These are phyloP conservation scores for Loripinus fragilis DNA, from an alignment of 2,888 invertebrate genomes.

Conservation along the genomic window DNA sequence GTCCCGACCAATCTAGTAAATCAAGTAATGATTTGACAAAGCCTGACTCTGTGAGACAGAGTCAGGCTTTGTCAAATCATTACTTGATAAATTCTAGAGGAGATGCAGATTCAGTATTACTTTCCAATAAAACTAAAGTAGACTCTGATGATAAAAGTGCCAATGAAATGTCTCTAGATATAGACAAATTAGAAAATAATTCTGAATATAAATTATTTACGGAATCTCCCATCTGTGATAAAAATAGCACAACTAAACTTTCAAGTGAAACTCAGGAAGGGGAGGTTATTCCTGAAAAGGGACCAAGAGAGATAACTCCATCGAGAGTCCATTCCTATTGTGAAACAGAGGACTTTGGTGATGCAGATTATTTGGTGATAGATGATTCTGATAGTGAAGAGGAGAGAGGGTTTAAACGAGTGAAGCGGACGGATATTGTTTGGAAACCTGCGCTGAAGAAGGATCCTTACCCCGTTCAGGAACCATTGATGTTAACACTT, in stretches of 20 bases:
- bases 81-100: too few species aligned
- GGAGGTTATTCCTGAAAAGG: too few species aligned
- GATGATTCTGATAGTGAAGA: slow-evolving; percentile 66
- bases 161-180: slow-evolving; percentile 13
- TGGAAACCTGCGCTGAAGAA: slow-evolving; percentile 72
- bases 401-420: slow-evolving; percentile 18
- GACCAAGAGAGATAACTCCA: background rate
- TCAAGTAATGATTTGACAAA: too few species aligned
- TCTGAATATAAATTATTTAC: background rate
- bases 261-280: too few species aligned
- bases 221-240: too few species aligned
- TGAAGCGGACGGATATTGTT: slow-evolving; percentile 27
- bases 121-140: too few species aligned
- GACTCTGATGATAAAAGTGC: too few species aligned
- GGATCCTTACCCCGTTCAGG: slow-evolving; percentile 69
- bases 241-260: too few species aligned
- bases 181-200: slow-evolving; percentile 22
- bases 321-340: slow-evolving; percentile 52
- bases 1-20: too few species aligned
- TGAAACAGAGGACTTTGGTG: slow-evolving; percentile 42
- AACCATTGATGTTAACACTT: slow-evolving; percentile 68
- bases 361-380: slow-evolving; percentile 66
- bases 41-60: too few species aligned
- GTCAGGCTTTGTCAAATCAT: too few species aligned
- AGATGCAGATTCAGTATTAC: too few species aligned